Base-by-base conservation (phyloP, 2,888 invertebrate genomes). In the Gryllus longicercus region DNA sequence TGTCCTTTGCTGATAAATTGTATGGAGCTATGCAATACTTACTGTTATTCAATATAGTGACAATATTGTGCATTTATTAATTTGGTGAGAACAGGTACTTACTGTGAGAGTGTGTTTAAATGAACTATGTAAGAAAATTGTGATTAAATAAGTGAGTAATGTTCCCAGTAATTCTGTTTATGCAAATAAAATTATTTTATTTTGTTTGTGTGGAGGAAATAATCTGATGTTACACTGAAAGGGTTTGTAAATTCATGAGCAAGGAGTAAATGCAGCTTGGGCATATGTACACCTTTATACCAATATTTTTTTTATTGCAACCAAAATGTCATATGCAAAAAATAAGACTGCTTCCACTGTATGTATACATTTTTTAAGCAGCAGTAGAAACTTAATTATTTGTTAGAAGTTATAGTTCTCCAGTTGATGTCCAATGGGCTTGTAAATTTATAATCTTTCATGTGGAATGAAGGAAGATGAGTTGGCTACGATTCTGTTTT, bases 21-120 rank as follows among this genome's bases (percentile, higher is more conserved):
- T 63, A n/a, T 16, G n/a, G 63, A 63, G 63, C n/a, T 63, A 18
- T 63, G 63, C 63, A 63, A 63, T 63, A 63, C 63, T n/a, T 63
- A 63, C 63, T 63, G 63, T 63, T 63, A 63, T 63, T n/a, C 16
- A 18, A 63, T n/a, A 63, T 63, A 18, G 63, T 63, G 63, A 63
- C 63, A 63, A 63, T 63, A 63, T 63, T n/a, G n/a, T 63, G 63
- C 63, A 63, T 63, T 63, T 63, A 63, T 63, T 63, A n/a, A 63
- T 63, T 63, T 63, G 63, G n/a, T 63, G 63, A 63, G n/a, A 63
- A 63, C n/a, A 63, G 63, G 63, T 63, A 63, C 63, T 63, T 63
- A 63, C 63, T 18, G n/a, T 18, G 63, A 63, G 63, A 63, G 63
- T 63, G 63, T 63, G n/a, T 18, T 63, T 18, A 63, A 63, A 14